phyloP scores from a whole-genome alignment of 2,797 vertebrate species.

The Betta splendens region DNA sequence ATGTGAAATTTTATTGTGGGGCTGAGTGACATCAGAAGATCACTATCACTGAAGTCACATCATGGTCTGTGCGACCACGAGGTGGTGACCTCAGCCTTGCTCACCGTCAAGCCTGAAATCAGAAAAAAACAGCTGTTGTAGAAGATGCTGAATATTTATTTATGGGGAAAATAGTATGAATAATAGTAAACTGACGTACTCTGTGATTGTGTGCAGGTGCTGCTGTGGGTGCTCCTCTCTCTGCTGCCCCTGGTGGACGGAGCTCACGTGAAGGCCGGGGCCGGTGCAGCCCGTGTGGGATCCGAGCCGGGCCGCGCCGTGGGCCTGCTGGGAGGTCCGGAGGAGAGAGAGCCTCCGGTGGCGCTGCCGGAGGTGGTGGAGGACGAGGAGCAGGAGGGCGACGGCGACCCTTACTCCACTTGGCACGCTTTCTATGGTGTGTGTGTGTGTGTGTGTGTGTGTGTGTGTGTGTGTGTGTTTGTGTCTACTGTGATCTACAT shows the following conservation, averaged over 20 bases:
- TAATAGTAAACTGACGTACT: too few species aligned
- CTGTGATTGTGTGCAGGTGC: too few species aligned
- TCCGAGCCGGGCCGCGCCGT: slow-evolving; percentile 57
- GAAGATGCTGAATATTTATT: not conserved
- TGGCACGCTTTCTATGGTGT: slow-evolving; percentile 75
- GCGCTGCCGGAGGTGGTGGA: slow-evolving; percentile 73
- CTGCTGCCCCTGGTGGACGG: slow-evolving; percentile 79
- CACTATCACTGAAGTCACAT: too few species aligned
- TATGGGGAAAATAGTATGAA: not conserved
- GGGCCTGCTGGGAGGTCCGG: slow-evolving; percentile 59
- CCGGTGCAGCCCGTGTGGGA: slow-evolving; percentile 29
- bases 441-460: slow-evolving; percentile 45
- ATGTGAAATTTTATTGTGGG: not conserved
- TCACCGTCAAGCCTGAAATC: not conserved
- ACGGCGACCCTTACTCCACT: slow-evolving; percentile 67
- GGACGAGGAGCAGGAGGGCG: slow-evolving; percentile 71
- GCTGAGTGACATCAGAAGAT: not conserved
- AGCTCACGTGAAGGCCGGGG: slow-evolving; percentile 55
- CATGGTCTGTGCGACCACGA: not conserved
- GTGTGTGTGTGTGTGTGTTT: slow-evolving; percentile 48
- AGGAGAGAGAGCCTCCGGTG: slow-evolving; percentile 73
- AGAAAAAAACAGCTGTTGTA: not conserved
- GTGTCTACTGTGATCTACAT: slow-evolving; percentile 24
- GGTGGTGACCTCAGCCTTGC: not conserved
- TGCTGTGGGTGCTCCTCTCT: slow-evolving; percentile 79